A percentile compares a stretch with the other conserved stretches of the same genome.
Conservation (phyloP, 2,113 vertebrate genomes). For the Potamarius usumacintae region DNA sequence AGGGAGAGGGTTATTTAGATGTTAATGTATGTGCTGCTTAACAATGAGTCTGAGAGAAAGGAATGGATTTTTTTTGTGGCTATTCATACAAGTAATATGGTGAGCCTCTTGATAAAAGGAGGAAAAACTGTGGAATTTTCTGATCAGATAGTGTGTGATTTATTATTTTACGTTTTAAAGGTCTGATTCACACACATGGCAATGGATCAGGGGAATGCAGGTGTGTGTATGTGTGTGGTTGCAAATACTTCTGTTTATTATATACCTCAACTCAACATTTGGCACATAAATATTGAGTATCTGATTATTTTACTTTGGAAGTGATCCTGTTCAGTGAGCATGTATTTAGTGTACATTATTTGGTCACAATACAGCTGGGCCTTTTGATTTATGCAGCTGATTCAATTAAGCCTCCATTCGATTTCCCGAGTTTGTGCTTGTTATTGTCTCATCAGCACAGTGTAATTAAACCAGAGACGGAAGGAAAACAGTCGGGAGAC, state of each 20-base stretch:
- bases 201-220: background rate
- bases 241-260: background rate
- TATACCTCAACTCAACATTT: background rate
- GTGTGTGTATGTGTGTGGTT: background rate
- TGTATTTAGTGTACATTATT: background rate
- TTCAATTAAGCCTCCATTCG: background rate
- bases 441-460: background rate
- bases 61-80: conserved; percentile 34
- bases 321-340: background rate
- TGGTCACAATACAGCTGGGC: background rate
- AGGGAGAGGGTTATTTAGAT: conserved; percentile 64
- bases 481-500: background rate
- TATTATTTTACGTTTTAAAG: background rate
- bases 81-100: conserved; percentile 22
- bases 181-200: background rate
- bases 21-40: conserved; percentile 57
- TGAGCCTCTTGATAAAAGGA: background rate
- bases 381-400: background rate
- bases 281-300: background rate
- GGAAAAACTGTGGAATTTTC: background rate
- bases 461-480: background rate
- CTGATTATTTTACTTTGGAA: background rate
- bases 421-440: background rate
- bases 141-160: background rate
- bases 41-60: conserved; percentile 42